phyloP scores from a whole-genome alignment of 2,113 vertebrate species.

The Phoxinus phoxinus region DNA sequence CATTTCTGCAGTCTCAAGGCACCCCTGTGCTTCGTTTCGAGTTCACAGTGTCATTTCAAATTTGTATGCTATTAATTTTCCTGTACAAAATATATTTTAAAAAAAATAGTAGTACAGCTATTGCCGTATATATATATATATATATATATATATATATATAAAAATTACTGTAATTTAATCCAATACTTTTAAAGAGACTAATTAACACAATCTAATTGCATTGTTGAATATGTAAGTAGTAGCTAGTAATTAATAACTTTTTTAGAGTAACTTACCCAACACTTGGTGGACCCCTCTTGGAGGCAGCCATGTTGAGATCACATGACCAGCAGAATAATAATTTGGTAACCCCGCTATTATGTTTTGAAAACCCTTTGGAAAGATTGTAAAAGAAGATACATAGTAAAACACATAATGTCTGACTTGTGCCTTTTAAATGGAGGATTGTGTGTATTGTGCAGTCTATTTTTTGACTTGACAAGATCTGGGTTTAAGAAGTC shows the following conservation, averaged over 20 bases:
- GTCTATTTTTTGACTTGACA: neutral
- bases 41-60: neutral
- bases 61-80: neutral
- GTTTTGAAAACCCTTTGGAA: neutral
- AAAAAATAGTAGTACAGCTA: neutral
- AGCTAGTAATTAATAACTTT: no score
- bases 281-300: no score
- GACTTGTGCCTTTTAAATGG: neutral
- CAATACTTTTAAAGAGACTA: no score
- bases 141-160: no score
- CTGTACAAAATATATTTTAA: neutral
- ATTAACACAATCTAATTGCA: no score
- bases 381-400: neutral
- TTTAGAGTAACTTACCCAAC: no score
- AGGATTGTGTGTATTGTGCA: neutral
- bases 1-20: neutral
- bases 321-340: neutral
- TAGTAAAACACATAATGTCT: neutral
- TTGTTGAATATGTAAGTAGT: no score
- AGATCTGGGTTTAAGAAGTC: neutral
- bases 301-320: neutral
- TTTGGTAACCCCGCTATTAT: neutral
- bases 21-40: neutral
- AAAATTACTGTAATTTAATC: no score
- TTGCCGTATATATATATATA: neutral